phyloP scores from a whole-genome alignment of 2,113 vertebrate species.

The Platysteira castanea region DNA sequence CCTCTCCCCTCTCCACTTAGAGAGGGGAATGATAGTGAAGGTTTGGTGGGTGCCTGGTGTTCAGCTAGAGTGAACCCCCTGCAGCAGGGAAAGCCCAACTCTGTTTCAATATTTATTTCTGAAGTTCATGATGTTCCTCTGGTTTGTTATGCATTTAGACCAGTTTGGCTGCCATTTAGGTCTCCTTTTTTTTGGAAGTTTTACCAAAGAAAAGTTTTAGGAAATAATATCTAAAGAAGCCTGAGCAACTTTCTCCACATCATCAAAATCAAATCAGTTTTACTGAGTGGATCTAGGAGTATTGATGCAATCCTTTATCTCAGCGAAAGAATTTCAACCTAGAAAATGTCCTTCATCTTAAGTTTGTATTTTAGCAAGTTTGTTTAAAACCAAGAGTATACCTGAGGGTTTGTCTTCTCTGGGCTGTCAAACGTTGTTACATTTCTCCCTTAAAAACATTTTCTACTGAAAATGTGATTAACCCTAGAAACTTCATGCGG shows the following conservation, averaged over 20 bases:
- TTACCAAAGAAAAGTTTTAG: not conserved
- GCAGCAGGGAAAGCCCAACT: not conserved
- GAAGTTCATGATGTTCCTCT: not conserved
- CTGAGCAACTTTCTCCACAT: not conserved
- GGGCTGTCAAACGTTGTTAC: not conserved
- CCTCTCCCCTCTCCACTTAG: not conserved
- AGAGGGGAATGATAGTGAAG: not conserved
- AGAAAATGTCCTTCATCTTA: not conserved
- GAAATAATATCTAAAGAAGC: not conserved
- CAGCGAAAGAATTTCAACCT: not conserved
- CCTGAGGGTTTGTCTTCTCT: not conserved
- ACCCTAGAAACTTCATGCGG: not conserved
- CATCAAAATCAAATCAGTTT: not conserved
- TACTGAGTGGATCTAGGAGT: not conserved
- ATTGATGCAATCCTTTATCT: not conserved
- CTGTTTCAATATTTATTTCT: not conserved
- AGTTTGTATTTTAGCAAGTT: not conserved
- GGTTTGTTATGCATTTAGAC: not conserved
- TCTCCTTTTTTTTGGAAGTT: not conserved
- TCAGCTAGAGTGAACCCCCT: not conserved
- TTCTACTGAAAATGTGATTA: not conserved
- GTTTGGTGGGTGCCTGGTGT: rapidly evolving
- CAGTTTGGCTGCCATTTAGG: not conserved
- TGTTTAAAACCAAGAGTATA: not conserved
- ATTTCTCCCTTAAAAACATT: not conserved